These are phyloP conservation scores for Drosophila borealis DNA, from an alignment of 2,888 invertebrate genomes.

Conservation along the genomic window DNA sequence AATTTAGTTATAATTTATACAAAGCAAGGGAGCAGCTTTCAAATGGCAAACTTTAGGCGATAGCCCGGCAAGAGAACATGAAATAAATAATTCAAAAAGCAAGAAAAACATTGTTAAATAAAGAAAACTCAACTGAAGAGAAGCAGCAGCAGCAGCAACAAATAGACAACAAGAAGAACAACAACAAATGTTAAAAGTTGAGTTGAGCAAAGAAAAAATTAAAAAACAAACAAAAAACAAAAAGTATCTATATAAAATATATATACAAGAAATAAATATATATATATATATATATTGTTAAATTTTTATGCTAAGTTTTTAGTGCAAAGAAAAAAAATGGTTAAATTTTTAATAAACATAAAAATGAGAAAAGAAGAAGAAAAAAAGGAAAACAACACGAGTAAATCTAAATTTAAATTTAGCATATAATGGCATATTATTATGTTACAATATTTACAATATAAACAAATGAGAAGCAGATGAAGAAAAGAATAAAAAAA, in stretches of 20 bases:
- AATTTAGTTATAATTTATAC: slow-evolving; percentile 72
- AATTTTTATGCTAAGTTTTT: slow-evolving; percentile 80
- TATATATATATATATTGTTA: slow-evolving; percentile 75
- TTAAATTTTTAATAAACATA: slow-evolving; percentile 69
- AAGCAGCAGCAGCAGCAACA: slow-evolving; percentile 22
- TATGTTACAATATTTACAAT: slow-evolving; percentile 77
- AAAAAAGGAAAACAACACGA: slow-evolving; percentile 30
- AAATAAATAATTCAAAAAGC: background rate
- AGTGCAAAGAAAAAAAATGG: slow-evolving; percentile 73
- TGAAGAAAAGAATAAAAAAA: slow-evolving; percentile 24
- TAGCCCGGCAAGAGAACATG: slow-evolving; percentile 22
- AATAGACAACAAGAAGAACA: slow-evolving; percentile 29
- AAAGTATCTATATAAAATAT: slow-evolving; percentile 65
- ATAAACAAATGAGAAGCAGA: slow-evolving; percentile 18
- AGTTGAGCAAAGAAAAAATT: slow-evolving; percentile 39
- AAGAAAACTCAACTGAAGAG: slow-evolving; percentile 26
- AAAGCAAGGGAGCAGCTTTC: slow-evolving; percentile 76
- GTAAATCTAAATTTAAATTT: slow-evolving; percentile 71
- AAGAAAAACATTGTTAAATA: slow-evolving; percentile 32
- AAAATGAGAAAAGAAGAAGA: slow-evolving; percentile 28
- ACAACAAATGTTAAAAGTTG: slow-evolving; percentile 29
- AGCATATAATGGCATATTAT: slow-evolving; percentile 69
- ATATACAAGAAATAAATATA: slow-evolving; percentile 59
- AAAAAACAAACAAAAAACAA: slow-evolving; percentile 12
- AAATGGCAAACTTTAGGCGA: slow-evolving; percentile 47